Evolutionary conservation across 2,888 invertebrate genomes (phyloP), one percentile per base, ranked within the genome.

Genomic region (Perdita meconis): DNA sequence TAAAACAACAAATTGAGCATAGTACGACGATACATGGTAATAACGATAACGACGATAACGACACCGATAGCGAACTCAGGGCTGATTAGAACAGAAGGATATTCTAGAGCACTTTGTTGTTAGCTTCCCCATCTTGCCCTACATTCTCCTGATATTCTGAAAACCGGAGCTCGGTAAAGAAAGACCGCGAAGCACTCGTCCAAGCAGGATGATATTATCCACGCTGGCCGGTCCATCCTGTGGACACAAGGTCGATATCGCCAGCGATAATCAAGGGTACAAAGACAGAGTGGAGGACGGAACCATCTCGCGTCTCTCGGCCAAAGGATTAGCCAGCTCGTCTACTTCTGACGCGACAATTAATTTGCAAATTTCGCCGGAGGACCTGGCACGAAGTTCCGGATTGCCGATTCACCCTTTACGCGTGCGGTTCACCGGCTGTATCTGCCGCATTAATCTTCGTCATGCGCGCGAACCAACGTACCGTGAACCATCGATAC

Each of bases 341-440:
- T 55, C 47, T 65, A 67, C 70, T 71, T 72, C 73, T 57, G 77
- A 80, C 70, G 80, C 55, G 75, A 75, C 81, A 61, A 83, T 82
- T 76, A 82, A 78, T 83, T 70, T 64, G 67, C 77, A 53, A 73
- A 82, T 76, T 70, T 61, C 38, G 34, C 10, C n/a, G 38, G 40
- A 19, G 19, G 44, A 53, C 42, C n/a, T n/a, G 24, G 36, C 5
- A 0, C 51, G 47, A 61, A 73, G 55, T 66, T 61, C 34, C 61
- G 50, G 50, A 59, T 59, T 51, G 24, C 22, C 36, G 24, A 34
- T n/a, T 50, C 38, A 44, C 34, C 50, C 30, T 22, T 38, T 16
- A 40, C 53, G 16, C n/a, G 50, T 26, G 19, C 30, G 42, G 19
- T 34, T 40, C 63, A 19, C 51, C 10, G 16, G 24, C 34, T 19